Conservation (phyloP, 2,888 invertebrate species). For the Diarsia mendica region DNA sequence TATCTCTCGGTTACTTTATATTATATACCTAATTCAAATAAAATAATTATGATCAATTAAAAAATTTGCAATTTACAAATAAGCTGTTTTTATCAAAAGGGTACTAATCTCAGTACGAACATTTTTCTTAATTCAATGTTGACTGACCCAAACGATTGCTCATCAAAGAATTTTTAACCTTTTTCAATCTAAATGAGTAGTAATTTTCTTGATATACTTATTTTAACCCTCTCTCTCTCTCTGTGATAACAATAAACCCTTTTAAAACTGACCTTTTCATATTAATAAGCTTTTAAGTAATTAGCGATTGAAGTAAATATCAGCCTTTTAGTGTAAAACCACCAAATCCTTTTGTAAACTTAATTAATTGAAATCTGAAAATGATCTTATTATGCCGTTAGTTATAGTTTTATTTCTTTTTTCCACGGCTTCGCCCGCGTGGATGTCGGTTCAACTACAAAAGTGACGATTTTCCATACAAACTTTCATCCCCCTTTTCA, state of each 20-base stretch:
- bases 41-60: not conserved
- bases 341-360: not conserved
- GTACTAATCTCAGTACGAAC: not conserved
- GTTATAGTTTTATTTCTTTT: no score
- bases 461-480: no score
- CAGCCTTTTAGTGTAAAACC: not conserved
- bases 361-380: not conserved
- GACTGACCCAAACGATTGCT: not conserved
- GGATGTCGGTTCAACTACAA: no score
- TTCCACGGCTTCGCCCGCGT: no score
- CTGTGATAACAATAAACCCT: conserved; percentile 6
- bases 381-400: no score
- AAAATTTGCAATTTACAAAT: not conserved
- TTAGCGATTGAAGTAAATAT: not conserved
- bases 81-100: not conserved
- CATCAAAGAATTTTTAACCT: not conserved
- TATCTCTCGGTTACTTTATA: not conserved
- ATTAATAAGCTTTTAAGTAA: not conserved
- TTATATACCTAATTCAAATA: no score
- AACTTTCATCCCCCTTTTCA: no score
- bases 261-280: conserved; percentile 21
- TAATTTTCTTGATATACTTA: not conserved
- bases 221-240: not conserved
- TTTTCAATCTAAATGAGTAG: not conserved
- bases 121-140: not conserved